Conservation (phyloP, 37 sponge, comb jelly and placozoan species). For the Corticium candelabrum region DNA sequence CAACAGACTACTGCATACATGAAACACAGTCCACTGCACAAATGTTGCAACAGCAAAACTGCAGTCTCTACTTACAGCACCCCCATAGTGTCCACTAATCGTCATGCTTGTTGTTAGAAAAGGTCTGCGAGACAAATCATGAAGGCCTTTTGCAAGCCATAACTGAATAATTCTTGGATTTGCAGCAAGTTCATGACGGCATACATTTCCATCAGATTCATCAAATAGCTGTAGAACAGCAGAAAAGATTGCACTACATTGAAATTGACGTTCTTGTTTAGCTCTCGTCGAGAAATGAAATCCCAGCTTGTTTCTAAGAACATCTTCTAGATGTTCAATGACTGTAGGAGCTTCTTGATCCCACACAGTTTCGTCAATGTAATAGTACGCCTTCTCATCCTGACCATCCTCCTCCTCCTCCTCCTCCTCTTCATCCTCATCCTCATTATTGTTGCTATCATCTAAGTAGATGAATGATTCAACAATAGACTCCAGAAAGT, state of each 20-base stretch:
- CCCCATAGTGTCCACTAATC: too few relatives aligned
- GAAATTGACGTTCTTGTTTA: too few relatives aligned
- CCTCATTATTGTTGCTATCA: too few relatives aligned
- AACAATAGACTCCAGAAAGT: too few relatives aligned
- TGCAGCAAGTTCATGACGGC: background rate
- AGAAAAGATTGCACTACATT: background rate
- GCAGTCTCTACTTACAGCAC: background rate
- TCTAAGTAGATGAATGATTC: too few relatives aligned
- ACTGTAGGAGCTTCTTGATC: background rate
- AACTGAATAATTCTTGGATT: background rate
- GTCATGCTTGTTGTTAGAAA: too few relatives aligned
- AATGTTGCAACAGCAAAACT: constrained; percentile 34
- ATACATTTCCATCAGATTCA: background rate
- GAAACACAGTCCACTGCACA: constrained; percentile 46
- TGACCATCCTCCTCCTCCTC: background rate
- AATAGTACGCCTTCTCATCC: background rate
- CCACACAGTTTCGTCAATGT: background rate
- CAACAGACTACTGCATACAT: constrained; percentile 39
- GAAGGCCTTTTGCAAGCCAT: background rate
- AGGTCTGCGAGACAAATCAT: too few relatives aligned
- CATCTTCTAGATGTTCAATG: background rate
- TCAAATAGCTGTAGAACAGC: background rate
- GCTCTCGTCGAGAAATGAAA: too few relatives aligned
- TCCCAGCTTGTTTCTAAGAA: background rate
- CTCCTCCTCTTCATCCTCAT: constrained; percentile 3